These are phyloP conservation scores for Heloderma charlesbogerti DNA, from an alignment of 2,113 vertebrate species.

Conservation along the genomic window DNA sequence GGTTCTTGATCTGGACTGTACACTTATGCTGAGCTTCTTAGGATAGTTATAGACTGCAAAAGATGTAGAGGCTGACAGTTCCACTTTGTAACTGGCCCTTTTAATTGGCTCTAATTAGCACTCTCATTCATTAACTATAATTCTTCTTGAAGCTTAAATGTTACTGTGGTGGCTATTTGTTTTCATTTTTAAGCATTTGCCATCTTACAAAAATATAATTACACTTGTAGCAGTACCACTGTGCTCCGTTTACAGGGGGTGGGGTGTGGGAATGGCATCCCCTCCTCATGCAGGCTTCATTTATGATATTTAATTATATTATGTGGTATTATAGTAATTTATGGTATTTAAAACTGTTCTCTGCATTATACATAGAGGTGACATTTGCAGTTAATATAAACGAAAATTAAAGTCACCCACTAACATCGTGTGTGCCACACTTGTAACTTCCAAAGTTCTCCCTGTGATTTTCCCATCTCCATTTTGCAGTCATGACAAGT, in stretches of 20 bases:
- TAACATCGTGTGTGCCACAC: not conserved
- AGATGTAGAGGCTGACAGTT: not conserved
- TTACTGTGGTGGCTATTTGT: not conserved
- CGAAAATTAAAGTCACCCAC: not conserved
- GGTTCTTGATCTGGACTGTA: not conserved
- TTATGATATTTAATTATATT: too few relatives aligned
- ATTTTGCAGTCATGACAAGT: not conserved
- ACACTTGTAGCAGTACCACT: not conserved
- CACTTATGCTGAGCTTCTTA: not conserved
- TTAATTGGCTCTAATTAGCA: not conserved
- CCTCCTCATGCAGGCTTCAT: too few relatives aligned
- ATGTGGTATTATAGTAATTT: not conserved
- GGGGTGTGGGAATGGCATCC: too few relatives aligned
- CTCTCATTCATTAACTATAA: not conserved
- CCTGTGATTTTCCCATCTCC: not conserved
- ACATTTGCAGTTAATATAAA: not conserved
- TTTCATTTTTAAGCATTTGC: not conserved
- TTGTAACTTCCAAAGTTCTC: not conserved
- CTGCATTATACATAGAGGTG: not conserved
- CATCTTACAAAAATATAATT: slow-evolving; percentile 2
- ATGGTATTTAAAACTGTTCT: not conserved
- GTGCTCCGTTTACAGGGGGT: too few relatives aligned
- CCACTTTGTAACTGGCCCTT: not conserved
- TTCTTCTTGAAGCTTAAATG: slow-evolving; percentile 1
- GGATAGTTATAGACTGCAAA: not conserved